phyloP scores from a whole-genome alignment of 2,888 invertebrate species.

The Strigamia maritima region DNA sequence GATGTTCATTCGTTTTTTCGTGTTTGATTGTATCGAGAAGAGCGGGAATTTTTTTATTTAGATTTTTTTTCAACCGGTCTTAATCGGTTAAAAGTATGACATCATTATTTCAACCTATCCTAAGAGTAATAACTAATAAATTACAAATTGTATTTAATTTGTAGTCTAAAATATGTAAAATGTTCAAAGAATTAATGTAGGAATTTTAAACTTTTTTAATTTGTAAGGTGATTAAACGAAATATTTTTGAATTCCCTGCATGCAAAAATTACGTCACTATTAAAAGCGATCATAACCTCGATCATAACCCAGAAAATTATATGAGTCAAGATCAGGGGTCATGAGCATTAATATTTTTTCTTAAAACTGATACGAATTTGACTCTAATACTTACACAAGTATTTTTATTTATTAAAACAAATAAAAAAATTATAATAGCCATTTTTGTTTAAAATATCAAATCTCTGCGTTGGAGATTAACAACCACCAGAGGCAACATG shows the following conservation, averaged over 20 bases:
- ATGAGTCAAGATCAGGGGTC: too few relatives aligned
- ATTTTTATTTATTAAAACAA: neutral
- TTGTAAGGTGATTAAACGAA: too few relatives aligned
- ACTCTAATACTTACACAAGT: neutral
- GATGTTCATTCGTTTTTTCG: neutral
- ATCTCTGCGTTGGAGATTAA: neutral
- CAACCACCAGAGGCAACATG: constrained; percentile 18
- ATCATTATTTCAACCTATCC: neutral
- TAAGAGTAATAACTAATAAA: too few relatives aligned
- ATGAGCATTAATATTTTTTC: neutral
- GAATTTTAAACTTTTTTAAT: too few relatives aligned
- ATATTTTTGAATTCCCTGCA: too few relatives aligned
- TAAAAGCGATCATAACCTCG: too few relatives aligned
- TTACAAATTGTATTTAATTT: neutral
- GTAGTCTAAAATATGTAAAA: neutral
- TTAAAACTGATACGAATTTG: neutral
- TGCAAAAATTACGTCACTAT: too few relatives aligned
- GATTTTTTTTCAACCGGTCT: constrained; percentile 9
- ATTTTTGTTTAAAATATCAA: neutral
- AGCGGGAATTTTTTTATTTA: constrained; percentile 23
- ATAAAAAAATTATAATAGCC: neutral
- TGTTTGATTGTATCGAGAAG: neutral
- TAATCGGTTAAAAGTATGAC: neutral
- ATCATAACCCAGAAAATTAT: too few relatives aligned
- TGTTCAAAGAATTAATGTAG: too few relatives aligned